These are phyloP conservation scores for Epinephelus malabaricus DNA, from an alignment of 2,797 vertebrate species.

Conservation along the genomic window DNA sequence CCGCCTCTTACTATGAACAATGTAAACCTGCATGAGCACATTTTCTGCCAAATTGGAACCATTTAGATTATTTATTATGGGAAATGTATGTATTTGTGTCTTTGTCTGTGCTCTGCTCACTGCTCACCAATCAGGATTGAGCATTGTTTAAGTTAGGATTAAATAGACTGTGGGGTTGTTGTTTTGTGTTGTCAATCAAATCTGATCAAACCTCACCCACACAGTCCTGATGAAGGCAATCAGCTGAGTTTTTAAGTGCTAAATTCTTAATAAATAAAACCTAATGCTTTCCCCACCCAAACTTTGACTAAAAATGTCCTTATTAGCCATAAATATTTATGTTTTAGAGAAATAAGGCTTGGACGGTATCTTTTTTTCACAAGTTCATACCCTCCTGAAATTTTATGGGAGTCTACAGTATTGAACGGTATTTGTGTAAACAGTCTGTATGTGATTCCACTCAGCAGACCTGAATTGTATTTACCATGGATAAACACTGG, in stretches of 20 bases:
- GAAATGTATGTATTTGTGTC: not conserved
- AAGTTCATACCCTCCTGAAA: too few relatives aligned
- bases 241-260: not conserved
- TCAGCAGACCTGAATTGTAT: too few relatives aligned
- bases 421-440: too few relatives aligned
- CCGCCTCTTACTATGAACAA: not conserved
- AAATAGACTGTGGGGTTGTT: not conserved
- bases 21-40: not conserved
- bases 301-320: too few relatives aligned
- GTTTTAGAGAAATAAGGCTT: not conserved
- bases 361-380: too few relatives aligned
- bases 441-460: too few relatives aligned
- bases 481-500: too few relatives aligned
- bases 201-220: not conserved
- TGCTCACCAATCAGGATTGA: not conserved
- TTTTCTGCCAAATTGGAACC: conserved; percentile 4
- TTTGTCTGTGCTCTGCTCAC: not conserved
- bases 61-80: not conserved
- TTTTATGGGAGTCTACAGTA: too few relatives aligned
- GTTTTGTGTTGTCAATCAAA: conserved; percentile 3
- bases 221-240: not conserved
- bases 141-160: not conserved
- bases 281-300: not conserved
- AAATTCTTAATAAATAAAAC: not conserved
- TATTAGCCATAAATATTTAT: not conserved